phyloP scores from a whole-genome alignment of 1,140 invertebrate species.

The Acromyrmex echinatior region DNA sequence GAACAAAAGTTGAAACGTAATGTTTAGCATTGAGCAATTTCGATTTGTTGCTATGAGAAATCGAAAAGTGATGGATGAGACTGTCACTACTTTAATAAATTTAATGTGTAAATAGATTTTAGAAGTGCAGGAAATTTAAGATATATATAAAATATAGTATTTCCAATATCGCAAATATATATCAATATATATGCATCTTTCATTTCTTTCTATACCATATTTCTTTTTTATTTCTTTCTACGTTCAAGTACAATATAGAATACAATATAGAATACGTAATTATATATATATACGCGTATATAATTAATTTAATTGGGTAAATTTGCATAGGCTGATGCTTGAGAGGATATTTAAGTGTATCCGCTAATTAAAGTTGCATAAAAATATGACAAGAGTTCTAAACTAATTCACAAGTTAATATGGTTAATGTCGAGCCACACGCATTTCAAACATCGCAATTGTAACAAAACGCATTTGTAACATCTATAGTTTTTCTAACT shows the following conservation, averaged over 20 bases:
- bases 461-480: not conserved
- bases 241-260: not conserved
- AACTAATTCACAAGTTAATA: slow-evolving; percentile 52
- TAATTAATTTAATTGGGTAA: slow-evolving; percentile 16
- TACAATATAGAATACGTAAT: not conserved
- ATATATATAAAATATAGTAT: not conserved
- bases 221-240: not conserved
- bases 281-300: not conserved
- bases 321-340: not conserved
- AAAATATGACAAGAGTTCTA: slow-evolving; percentile 32
- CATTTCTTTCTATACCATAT: no score
- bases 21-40: not conserved
- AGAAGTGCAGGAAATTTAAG: not conserved
- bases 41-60: not conserved
- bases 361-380: slow-evolving; percentile 32
- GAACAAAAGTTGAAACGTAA: slow-evolving; percentile 14
- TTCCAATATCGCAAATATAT: not conserved
- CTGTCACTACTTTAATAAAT: not conserved
- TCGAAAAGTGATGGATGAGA: not conserved
- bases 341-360: not conserved
- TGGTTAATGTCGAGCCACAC: not conserved
- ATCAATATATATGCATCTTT: not conserved
- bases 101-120: not conserved
- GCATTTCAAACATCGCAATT: not conserved
- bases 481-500: not conserved